Evolutionary conservation across 2,888 invertebrate species (phyloP).

Genomic region (Tholera decimalis): DNA sequence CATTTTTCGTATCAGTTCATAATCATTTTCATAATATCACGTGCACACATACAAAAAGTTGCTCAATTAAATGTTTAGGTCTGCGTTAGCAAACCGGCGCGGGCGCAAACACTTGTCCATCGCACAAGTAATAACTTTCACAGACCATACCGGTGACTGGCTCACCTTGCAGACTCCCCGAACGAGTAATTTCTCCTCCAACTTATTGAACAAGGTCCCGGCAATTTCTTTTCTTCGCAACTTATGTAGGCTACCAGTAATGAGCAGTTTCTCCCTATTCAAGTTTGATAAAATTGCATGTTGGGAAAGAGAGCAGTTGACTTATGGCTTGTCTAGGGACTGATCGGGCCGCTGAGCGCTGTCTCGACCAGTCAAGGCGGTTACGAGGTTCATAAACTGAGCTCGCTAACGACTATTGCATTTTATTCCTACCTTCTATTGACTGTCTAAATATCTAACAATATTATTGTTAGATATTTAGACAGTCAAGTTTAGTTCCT

Average conservation of each 20-base stretch:
- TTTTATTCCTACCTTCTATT: constrained; percentile 72
- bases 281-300: constrained; percentile 81
- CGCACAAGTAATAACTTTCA: constrained; percentile 85
- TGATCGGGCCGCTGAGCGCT: constrained; percentile 54
- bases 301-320: constrained; percentile 75
- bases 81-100: constrained; percentile 61
- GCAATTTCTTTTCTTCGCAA: constrained; percentile 88
- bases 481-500: constrained; percentile 55
- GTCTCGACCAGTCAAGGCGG: constrained; percentile 69
- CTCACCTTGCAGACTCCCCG: constrained; percentile 81
- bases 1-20: constrained; percentile 55
- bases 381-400: constrained; percentile 72
- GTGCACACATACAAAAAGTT: constrained; percentile 51
- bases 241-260: constrained; percentile 85
- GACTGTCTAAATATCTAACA: too few species aligned
- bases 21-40: constrained; percentile 55
- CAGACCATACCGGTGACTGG: constrained; percentile 80
- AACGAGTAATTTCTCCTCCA: constrained; percentile 84
- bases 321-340: constrained; percentile 70
- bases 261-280: constrained; percentile 83
- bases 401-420: constrained; percentile 62
- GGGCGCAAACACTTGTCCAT: constrained; percentile 47
- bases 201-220: constrained; percentile 79
- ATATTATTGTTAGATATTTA: constrained; percentile 54
- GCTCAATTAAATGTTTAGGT: constrained; percentile 63